Conservation (phyloP, 2,797 vertebrate genomes). For the Brotula barbata region DNA sequence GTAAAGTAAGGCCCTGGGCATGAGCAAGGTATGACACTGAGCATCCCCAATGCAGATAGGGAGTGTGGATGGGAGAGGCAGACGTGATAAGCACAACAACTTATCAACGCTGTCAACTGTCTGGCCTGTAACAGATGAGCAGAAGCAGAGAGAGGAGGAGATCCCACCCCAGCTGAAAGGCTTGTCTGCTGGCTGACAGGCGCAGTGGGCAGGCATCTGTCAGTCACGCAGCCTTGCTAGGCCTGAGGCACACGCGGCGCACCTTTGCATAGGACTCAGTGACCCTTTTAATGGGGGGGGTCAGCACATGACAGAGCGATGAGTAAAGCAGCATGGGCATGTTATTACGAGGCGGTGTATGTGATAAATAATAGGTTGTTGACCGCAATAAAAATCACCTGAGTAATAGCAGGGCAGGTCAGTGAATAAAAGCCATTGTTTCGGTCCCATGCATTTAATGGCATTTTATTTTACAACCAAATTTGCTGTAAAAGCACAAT, state of each 20-base stretch:
- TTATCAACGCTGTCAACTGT: slow-evolving; percentile 64
- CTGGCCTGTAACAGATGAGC: slow-evolving; percentile 66
- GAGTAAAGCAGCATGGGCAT: slow-evolving; percentile 50
- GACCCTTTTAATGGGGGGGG: slow-evolving; percentile 37
- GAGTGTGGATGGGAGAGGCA: slow-evolving; percentile 29
- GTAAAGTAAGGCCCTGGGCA: slow-evolving; percentile 27
- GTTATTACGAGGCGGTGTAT: slow-evolving; percentile 38
- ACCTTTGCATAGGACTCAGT: slow-evolving; percentile 43
- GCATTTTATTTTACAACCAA: slow-evolving; percentile 24
- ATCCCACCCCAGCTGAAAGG: slow-evolving; percentile 11
- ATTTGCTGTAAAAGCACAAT: slow-evolving; percentile 12
- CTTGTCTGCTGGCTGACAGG: slow-evolving; percentile 56
- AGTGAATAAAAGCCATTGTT: slow-evolving; percentile 48
- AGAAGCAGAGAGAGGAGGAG: slow-evolving; percentile 42
- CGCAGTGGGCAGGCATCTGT: slow-evolving; percentile 57
- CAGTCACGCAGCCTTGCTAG: slow-evolving; percentile 48
- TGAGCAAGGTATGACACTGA: slow-evolving; percentile 3
- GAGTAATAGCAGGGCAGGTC: slow-evolving; percentile 48
- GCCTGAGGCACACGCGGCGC: slow-evolving; percentile 66
- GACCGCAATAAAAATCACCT: slow-evolving; percentile 50
- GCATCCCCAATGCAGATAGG: slow-evolving; percentile 16
- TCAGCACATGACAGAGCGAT: slow-evolving; percentile 27
- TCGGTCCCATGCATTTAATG: slow-evolving; percentile 44
- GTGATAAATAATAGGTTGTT: slow-evolving; percentile 55
- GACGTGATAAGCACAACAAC: slow-evolving; percentile 50